A percentile compares a stretch with the other conserved stretches of the same genome.
Evolutionary conservation across 30 jellyfish, hydroid and myxozoan genomes (phyloP).

Genomic region (Rhopilema esculentum): DNA sequence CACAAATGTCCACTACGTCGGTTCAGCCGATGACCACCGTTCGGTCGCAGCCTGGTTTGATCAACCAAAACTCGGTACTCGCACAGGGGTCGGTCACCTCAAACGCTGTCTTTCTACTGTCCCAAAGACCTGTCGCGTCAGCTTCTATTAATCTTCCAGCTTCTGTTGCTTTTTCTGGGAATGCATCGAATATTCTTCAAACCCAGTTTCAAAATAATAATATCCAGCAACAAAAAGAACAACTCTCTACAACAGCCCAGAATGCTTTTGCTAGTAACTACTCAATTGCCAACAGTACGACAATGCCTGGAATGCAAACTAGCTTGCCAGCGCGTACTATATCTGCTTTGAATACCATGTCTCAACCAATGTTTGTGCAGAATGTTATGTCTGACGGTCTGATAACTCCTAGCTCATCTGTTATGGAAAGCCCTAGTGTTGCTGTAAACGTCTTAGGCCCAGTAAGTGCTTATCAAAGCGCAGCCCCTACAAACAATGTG

Average conservation of each 20-base stretch:
- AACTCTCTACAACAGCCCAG: background rate
- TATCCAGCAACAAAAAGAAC: slow-evolving; percentile 9
- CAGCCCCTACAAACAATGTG: background rate
- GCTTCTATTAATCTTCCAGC: background rate
- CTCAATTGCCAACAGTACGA: background rate
- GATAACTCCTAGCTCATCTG: background rate
- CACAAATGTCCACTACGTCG: slow-evolving; percentile 15
- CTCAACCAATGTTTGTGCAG: background rate
- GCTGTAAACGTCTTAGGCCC: background rate
- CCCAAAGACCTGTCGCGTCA: slow-evolving; percentile 22
- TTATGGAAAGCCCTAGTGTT: background rate
- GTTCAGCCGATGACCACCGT: background rate
- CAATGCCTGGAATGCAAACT: background rate
- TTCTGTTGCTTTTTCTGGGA: background rate
- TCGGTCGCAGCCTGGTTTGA: background rate
- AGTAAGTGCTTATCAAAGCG: background rate
- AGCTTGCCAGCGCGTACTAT: background rate
- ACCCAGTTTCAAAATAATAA: background rate
- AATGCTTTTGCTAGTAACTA: background rate
- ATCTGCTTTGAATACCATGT: background rate
- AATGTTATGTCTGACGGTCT: background rate
- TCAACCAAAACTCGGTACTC: slow-evolving; percentile 7
- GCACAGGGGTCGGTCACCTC: slow-evolving; percentile 13
- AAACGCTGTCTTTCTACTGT: slow-evolving; percentile 18
- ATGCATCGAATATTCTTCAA: background rate